Evolutionary conservation across 2,797 vertebrate genomes (phyloP).

Genomic region (Philypnodon macrostomus): DNA sequence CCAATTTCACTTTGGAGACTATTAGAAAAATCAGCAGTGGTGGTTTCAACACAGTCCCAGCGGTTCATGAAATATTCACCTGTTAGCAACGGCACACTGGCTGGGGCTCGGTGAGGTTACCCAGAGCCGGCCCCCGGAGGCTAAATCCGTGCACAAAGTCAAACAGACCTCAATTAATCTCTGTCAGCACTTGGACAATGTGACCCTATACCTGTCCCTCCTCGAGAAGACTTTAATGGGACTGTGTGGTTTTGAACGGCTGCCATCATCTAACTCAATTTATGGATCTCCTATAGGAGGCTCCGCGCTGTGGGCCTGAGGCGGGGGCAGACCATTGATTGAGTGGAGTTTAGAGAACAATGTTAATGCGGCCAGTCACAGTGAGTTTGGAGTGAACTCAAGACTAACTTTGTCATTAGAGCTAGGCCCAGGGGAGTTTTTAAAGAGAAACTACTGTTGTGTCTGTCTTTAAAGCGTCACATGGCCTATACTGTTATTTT

Average conservation of each 20-base stretch:
- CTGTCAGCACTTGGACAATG: conserved; percentile 58
- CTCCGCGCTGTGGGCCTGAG: conserved; percentile 24
- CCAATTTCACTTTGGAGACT: conserved; percentile 26
- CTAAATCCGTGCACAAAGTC: conserved; percentile 32
- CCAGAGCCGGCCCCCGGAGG: conserved; percentile 23
- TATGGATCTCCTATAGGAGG: conserved; percentile 62
- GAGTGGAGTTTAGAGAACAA: conserved; percentile 34
- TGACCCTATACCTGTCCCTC: conserved; percentile 63
- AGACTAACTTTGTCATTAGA: neutral
- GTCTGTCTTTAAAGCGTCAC: neutral
- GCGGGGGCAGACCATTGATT: conserved; percentile 47
- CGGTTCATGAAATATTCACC: conserved; percentile 69
- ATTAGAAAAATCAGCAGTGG: conserved; percentile 32
- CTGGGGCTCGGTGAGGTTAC: conserved; percentile 32
- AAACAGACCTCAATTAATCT: conserved; percentile 64
- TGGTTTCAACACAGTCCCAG: conserved; percentile 36
- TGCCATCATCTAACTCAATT: conserved; percentile 55
- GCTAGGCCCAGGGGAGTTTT: neutral
- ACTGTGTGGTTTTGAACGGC: conserved; percentile 45
- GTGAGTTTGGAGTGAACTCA: conserved; percentile 27
- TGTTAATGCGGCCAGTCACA: conserved; percentile 48
- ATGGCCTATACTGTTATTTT: neutral
- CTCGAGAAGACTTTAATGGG: conserved; percentile 48
- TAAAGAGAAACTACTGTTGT: neutral
- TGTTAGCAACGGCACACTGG: conserved; percentile 48